Conservation (phyloP, 2,797 vertebrate species). For the Vipera ursinii region DNA sequence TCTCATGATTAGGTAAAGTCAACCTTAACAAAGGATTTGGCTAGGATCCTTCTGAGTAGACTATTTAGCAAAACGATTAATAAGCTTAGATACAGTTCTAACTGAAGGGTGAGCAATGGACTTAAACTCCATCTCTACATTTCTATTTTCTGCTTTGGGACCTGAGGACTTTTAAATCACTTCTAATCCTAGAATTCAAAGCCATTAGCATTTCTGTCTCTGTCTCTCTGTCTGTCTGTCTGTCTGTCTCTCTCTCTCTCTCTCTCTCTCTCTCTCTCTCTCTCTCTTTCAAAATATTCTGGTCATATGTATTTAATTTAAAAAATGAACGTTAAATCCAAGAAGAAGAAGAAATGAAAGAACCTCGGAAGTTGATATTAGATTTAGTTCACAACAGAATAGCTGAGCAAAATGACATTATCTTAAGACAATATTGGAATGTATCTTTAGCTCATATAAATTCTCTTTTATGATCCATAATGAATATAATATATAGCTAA, state of each 20-base stretch:
- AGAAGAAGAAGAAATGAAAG: neutral
- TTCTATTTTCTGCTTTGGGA: neutral
- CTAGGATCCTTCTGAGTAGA: neutral
- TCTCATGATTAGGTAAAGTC: neutral
- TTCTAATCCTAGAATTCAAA: neutral
- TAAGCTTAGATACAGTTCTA: neutral
- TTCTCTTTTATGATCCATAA: neutral
- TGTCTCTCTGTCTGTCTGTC: neutral
- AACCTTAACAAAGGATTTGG: neutral
- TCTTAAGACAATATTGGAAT: neutral
- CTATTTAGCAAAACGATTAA: neutral
- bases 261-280: neutral
- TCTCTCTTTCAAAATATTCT: neutral
- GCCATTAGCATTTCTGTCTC: neutral
- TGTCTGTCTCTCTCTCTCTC: neutral
- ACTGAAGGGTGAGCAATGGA: neutral
- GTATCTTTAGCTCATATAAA: neutral
- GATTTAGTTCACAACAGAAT: neutral
- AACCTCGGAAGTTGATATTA: neutral
- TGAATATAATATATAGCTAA: constrained; percentile 42
- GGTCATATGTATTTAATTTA: neutral
- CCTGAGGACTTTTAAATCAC: neutral
- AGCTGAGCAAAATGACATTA: neutral
- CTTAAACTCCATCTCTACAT: neutral
- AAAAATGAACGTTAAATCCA: neutral